Evolutionary conservation across 2,888 invertebrate species (phyloP), one percentile per base, ranked within the genome.

Genomic region (Ectobius pallidus): DNA sequence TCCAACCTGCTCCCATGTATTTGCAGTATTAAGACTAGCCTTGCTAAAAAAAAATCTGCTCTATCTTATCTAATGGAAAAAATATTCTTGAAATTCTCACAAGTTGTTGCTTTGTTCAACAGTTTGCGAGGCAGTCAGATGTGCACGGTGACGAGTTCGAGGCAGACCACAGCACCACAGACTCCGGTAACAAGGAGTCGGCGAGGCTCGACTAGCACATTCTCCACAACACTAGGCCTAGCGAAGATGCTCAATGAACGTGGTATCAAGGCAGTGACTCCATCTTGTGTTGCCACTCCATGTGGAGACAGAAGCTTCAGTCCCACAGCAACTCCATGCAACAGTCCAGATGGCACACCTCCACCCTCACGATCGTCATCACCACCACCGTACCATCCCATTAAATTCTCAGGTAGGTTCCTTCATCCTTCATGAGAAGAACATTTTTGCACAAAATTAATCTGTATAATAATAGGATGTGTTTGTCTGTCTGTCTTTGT

Each of bases 291-390:
- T 0, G 86, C 88, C 77, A 88, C 91, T 3, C 91, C 92, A 3
- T 74, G 74, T 55, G 89, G 88, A 32, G 85, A 86, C 1, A 87
- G 87, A 76, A 89, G 86, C 80, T 94, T 87, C 82, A 88, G 92
- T 7, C 93, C 94, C 3, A 95, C 95, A 0, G 94, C 94, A 7
- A 95, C 95, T 6, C 95, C 95, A 1, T 92, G 93, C 80, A 95
- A 95, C 82, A 94, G 93, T 80, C 95, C 95, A 1, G 90, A 91
- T 78, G 88, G 89, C n/a, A 83, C 90, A 34, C 90, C 91, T 0
- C 86, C 87, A 0, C 82, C 84, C 1, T 85, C 87, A 0, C 80
- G 87, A 49, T 83, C 86, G 62, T 84, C 84, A 16, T 90, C 91
- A 0, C 91, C 91, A 9, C 86, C 87, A 18, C 86, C 86, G 1